These are phyloP conservation scores for Vulpes vulpes DNA, from an alignment of 2,113 vertebrate genomes.

Conservation along the genomic window DNA sequence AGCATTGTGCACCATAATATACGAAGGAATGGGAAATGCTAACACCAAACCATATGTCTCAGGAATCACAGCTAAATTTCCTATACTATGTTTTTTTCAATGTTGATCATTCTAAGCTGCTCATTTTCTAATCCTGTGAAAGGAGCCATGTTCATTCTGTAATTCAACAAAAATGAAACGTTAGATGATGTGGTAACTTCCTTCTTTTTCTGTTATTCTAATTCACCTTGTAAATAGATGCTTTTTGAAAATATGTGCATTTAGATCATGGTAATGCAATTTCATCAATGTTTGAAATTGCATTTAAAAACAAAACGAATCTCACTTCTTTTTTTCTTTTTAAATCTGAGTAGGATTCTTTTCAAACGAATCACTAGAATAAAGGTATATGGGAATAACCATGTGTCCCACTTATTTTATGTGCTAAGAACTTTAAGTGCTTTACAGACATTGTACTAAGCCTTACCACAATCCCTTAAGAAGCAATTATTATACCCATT, in stretches of 20 bases:
- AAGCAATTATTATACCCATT: neutral
- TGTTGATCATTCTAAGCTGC: constrained; percentile 77
- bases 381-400: neutral
- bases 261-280: constrained; percentile 45
- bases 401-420: neutral
- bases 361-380: constrained; percentile 1
- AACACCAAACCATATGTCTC: constrained; percentile 66
- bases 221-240: neutral
- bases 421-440: neutral
- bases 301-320: constrained; percentile 24
- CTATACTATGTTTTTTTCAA: constrained; percentile 57
- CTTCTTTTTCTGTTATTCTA: constrained; percentile 53
- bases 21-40: constrained; percentile 55
- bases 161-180: constrained; percentile 59
- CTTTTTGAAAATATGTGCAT: constrained; percentile 25
- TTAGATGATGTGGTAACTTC: neutral
- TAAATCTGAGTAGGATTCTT: constrained; percentile 28
- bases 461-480: neutral
- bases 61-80: constrained; percentile 64
- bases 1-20: constrained; percentile 35
- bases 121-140: constrained; percentile 73
- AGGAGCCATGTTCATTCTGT: neutral
- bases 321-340: neutral
- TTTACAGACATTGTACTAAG: neutral
- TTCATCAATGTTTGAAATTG: constrained; percentile 47